Conservation (phyloP, 2,888 invertebrate genomes). For the Acrobasis consociella region DNA sequence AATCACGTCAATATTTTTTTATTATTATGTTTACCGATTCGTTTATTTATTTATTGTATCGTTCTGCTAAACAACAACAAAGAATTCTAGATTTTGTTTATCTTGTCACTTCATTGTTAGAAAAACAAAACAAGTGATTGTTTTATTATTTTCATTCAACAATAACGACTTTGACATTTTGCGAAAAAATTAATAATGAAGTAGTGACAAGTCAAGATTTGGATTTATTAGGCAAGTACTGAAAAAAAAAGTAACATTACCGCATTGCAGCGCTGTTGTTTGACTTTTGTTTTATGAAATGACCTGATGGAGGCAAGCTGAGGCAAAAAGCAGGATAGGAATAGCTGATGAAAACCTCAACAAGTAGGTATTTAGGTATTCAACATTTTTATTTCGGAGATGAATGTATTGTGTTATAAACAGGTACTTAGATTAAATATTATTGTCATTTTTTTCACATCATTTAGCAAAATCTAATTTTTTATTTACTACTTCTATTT, state of each 20-base stretch:
- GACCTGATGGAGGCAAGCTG: too few relatives aligned
- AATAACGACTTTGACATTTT: neutral
- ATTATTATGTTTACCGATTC: slow-evolving; percentile 18
- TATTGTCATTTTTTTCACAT: neutral
- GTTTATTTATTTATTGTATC: too few relatives aligned
- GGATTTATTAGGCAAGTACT: too few relatives aligned
- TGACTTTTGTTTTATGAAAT: neutral
- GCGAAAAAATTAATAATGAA: too few relatives aligned
- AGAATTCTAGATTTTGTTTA: slow-evolving; percentile 6
- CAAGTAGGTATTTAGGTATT: too few relatives aligned
- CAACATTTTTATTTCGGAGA: too few relatives aligned
- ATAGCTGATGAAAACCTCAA: too few relatives aligned
- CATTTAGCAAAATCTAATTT: neutral
- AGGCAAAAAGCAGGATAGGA: too few relatives aligned
- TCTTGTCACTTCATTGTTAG: slow-evolving; percentile 19
- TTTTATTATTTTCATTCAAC: neutral
- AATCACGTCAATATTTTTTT: neutral
- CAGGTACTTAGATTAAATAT: too few relatives aligned
- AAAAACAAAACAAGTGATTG: slow-evolving; percentile 14
- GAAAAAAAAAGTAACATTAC: neutral
- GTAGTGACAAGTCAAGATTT: too few relatives aligned
- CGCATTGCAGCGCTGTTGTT: neutral
- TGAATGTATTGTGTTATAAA: too few relatives aligned
- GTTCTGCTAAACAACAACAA: neutral
- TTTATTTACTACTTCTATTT: too few relatives aligned